A percentile compares a stretch with the other conserved stretches of the same genome.
phyloP scores from a whole-genome alignment of 2,888 invertebrate genomes.

The Baccha elongata region DNA sequence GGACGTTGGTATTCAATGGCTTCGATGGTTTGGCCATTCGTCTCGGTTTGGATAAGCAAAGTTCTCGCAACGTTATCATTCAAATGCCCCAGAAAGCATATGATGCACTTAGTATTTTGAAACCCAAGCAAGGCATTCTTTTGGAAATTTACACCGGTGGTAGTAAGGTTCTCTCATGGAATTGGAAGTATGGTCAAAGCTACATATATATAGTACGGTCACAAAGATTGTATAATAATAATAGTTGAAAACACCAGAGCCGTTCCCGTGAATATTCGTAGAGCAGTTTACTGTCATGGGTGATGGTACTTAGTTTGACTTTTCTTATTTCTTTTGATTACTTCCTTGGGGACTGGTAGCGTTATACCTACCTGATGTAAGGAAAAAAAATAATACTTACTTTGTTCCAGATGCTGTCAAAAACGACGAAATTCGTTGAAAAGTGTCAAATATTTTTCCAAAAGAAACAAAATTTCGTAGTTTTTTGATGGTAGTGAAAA shows the following conservation, averaged over 20 bases:
- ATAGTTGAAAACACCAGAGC: slow-evolving; percentile 73
- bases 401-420: no score
- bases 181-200: no score
- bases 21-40: slow-evolving; percentile 77
- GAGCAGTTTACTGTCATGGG: slow-evolving; percentile 64
- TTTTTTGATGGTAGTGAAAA: no score
- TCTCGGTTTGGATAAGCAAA: slow-evolving; percentile 42
- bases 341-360: no score
- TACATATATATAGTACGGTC: no score
- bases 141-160: slow-evolving; percentile 84
- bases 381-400: no score
- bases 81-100: slow-evolving; percentile 82
- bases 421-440: no score
- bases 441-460: no score
- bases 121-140: slow-evolving; percentile 81
- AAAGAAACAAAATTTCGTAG: no score
- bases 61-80: slow-evolving; percentile 80
- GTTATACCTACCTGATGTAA: no score
- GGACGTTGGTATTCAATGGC: slow-evolving; percentile 85
- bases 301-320: slow-evolving; percentile 48
- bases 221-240: slow-evolving; percentile 84
- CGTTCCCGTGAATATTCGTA: slow-evolving; percentile 61
- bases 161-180: slow-evolving; percentile 84
- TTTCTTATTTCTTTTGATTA: no score
- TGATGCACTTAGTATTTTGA: slow-evolving; percentile 82